phyloP scores from a whole-genome alignment of 2,888 invertebrate genomes.

The Branchipolynoe longqiensis region DNA sequence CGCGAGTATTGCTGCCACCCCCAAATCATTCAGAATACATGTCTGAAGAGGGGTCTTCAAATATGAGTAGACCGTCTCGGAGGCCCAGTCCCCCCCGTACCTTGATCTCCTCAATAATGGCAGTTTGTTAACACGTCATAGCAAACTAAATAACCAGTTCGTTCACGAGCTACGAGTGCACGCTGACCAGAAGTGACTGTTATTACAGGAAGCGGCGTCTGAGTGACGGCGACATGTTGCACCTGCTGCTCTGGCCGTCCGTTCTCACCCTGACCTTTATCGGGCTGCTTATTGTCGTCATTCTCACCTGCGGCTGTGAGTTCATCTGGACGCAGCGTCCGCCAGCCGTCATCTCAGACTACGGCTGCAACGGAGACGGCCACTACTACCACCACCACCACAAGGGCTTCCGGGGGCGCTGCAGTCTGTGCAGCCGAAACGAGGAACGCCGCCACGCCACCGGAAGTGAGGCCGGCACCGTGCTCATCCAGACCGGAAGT shows the following conservation, averaged over 20 bases:
- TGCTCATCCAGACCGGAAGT: background rate
- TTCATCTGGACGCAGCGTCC: constrained; percentile 43
- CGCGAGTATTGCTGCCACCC: too few relatives aligned
- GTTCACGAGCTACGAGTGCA: too few relatives aligned
- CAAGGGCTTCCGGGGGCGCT: background rate
- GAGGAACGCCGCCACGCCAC: background rate
- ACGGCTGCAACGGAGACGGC: background rate
- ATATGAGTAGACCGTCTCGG: too few relatives aligned
- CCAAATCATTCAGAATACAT: too few relatives aligned
- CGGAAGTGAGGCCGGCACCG: constrained; percentile 5
- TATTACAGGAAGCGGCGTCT: constrained; percentile 22
- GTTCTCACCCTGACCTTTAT: constrained; percentile 24
- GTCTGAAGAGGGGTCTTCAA: too few relatives aligned
- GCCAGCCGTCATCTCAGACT: constrained; percentile 2
- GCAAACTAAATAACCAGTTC: too few relatives aligned
- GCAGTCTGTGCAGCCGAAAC: constrained; percentile 12
- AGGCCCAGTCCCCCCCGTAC: too few relatives aligned
- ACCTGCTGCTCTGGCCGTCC: constrained; percentile 14
- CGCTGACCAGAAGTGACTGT: too few relatives aligned
- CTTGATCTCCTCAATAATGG: too few relatives aligned
- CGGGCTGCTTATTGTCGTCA: constrained; percentile 3
- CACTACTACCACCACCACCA: constrained; percentile 10
- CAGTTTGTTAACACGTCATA: too few relatives aligned
- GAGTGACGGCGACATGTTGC: constrained; percentile 22
- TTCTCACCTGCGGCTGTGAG: constrained; percentile 29